Evolutionary conservation across 2,113 vertebrate species (phyloP).

Genomic region (Rhinoderma darwinii): DNA sequence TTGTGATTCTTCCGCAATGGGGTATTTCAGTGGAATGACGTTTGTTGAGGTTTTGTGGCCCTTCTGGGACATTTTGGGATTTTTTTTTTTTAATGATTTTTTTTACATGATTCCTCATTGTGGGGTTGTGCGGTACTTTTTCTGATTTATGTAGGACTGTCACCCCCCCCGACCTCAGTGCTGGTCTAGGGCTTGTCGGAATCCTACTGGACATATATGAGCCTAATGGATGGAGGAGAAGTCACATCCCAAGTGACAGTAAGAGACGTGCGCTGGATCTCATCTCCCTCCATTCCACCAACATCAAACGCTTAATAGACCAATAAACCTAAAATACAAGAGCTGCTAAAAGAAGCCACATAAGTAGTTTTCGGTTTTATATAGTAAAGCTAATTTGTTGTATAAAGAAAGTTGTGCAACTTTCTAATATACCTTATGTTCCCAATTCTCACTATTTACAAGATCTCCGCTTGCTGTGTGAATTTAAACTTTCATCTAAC

Average conservation of each 20-base stretch:
- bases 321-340: not conserved
- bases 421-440: no score
- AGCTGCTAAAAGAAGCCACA: not conserved
- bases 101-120: not conserved
- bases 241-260: not conserved
- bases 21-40: not conserved
- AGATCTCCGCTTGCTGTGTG: no score
- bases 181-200: not conserved
- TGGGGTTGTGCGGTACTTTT: not conserved
- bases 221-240: not conserved
- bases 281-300: not conserved
- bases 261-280: not conserved
- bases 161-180: conserved; percentile 17
- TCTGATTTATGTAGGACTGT: conserved; percentile 25
- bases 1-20: not conserved
- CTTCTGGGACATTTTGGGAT: not conserved
- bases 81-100: not conserved
- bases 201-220: conserved; percentile 15
- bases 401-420: no score
- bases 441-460: no score
- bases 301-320: no score
- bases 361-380: no score
- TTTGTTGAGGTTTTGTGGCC: conserved; percentile 12
- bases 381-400: no score
- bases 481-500: no score